A percentile compares a stretch with the other conserved stretches of the same genome.
phyloP scores from a whole-genome alignment of 1,140 invertebrate genomes.

The Telenomus remus region DNA sequence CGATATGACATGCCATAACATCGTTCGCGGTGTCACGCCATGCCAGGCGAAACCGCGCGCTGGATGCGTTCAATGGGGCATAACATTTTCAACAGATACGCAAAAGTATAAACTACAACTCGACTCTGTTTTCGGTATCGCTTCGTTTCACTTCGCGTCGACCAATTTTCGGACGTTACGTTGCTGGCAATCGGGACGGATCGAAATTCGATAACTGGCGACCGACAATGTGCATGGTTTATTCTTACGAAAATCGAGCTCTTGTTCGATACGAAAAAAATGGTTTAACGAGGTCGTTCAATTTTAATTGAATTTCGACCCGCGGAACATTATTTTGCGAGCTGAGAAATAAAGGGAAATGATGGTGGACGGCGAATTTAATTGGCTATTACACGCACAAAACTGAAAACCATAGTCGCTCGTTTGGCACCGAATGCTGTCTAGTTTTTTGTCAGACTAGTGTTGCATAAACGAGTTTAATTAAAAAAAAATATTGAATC shows the following conservation, averaged over 20 bases:
- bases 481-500: too few species aligned
- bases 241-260: conserved; percentile 29
- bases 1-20: conserved; percentile 49
- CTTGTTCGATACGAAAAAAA: neutral
- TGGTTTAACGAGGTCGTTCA: neutral
- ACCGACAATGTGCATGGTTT: conserved; percentile 35
- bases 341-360: too few species aligned
- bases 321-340: neutral
- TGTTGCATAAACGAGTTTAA: too few species aligned
- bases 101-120: conserved; percentile 58
- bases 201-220: conserved; percentile 47
- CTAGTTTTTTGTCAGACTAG: too few species aligned
- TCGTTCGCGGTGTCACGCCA: conserved; percentile 47
- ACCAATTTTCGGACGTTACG: conserved; percentile 13
- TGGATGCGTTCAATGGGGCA: conserved; percentile 58
- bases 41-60: conserved; percentile 37
- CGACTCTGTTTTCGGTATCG: conserved; percentile 35
- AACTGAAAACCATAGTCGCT: too few species aligned
- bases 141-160: neutral
- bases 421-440: too few species aligned
- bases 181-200: conserved; percentile 28
- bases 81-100: conserved; percentile 56
- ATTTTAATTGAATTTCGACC: conserved; percentile 1
- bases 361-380: too few species aligned
- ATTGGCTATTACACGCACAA: too few species aligned